phyloP scores from a whole-genome alignment of 2,113 vertebrate species.

The Bos indicus region DNA sequence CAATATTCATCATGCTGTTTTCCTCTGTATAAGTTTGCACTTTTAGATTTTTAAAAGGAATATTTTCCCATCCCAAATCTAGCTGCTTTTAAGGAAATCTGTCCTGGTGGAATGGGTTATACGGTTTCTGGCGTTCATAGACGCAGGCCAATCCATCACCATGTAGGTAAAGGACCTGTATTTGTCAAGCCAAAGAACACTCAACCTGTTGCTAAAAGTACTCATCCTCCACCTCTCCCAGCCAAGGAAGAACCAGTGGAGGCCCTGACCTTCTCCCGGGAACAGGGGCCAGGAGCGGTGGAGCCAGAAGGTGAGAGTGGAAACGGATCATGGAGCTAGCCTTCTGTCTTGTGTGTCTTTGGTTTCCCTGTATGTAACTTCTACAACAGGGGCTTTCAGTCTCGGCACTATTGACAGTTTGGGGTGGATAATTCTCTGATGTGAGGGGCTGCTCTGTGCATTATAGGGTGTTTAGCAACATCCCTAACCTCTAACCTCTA shows the following conservation, averaged over 20 bases:
- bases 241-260: conserved; percentile 91
- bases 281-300: conserved; percentile 82
- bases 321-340: background rate
- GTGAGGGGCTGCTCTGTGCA: background rate
- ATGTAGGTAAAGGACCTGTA: conserved; percentile 87
- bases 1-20: conserved; percentile 79
- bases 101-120: conserved; percentile 99
- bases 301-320: conserved; percentile 86
- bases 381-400: background rate
- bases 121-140: conserved; percentile 92
- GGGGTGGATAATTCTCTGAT: background rate
- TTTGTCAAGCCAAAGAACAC: conserved; percentile 85
- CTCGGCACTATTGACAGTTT: background rate
- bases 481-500: background rate
- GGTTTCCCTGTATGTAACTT: conserved; percentile 34
- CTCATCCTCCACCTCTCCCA: conserved; percentile 88
- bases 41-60: conserved; percentile 88
- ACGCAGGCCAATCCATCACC: conserved; percentile 89
- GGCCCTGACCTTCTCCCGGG: conserved; percentile 89
- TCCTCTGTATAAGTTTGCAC: conserved; percentile 84
- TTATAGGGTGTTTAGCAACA: background rate
- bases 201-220: conserved; percentile 88
- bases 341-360: conserved; percentile 54
- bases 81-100: conserved; percentile 99
- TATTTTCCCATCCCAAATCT: conserved; percentile 86